Evolutionary conservation across 2,113 vertebrate genomes (phyloP).

Genomic region (Lepisosteus osseus): DNA sequence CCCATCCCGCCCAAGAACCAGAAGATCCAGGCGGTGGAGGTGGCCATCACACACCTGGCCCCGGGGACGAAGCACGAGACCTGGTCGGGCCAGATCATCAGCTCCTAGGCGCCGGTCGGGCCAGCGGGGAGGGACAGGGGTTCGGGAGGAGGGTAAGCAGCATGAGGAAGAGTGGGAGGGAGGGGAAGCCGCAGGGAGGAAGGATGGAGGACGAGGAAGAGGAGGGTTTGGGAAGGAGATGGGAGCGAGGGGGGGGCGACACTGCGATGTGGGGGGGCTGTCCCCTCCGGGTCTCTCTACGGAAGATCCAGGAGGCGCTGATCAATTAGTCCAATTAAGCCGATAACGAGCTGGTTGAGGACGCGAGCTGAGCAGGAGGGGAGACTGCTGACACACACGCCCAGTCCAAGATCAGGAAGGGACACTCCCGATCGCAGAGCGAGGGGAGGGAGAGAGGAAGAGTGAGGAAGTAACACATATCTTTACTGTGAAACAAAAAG

Average conservation of each 20-base stretch:
- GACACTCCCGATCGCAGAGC: background rate
- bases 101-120: constrained; percentile 68
- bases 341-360: background rate
- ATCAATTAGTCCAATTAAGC: too few relatives aligned
- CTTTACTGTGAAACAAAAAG: constrained; percentile 34
- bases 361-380: background rate
- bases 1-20: constrained; percentile 95
- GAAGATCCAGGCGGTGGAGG: constrained; percentile 97
- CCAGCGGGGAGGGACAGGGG: constrained; percentile 9
- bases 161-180: too few relatives aligned
- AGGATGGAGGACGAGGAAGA: background rate
- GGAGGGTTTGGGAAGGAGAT: too few relatives aligned
- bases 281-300: too few relatives aligned
- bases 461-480: background rate
- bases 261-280: background rate
- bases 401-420: background rate
- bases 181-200: constrained; percentile 10
- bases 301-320: too few relatives aligned
- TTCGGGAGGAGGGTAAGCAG: background rate
- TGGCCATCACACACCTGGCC: constrained; percentile 89
- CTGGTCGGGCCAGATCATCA: constrained; percentile 94
- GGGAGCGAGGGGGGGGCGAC: background rate
- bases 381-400: too few relatives aligned
- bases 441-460: constrained; percentile 9
- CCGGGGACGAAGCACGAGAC: constrained; percentile 94